Evolutionary conservation across 2,113 vertebrate species (phyloP), one percentile per base, ranked within the genome.

Genomic region (Panthera uncia): DNA sequence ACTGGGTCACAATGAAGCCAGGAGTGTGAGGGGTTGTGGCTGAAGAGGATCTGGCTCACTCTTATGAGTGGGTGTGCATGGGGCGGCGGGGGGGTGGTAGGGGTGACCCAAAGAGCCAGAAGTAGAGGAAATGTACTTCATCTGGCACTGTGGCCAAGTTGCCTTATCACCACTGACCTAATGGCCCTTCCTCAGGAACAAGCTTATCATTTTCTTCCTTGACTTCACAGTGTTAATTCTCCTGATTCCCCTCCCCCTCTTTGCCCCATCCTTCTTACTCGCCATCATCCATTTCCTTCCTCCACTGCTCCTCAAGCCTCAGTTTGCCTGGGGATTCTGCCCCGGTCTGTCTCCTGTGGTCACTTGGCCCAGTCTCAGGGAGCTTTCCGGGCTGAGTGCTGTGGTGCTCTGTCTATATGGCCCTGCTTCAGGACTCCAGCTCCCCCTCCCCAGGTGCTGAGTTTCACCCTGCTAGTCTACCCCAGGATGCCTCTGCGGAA

Each of bases 1-100:
- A 3, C 27, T 1, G 12, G 33, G 74, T 50, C 50, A 1, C 1
- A 0, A 7, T 50, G 31, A 61, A 38, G 83, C 88, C 8, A 7
- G 5, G 25, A 48, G 36, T 2, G 2, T 41, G 29, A 45, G 13
- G 41, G 38, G 9, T 7, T 10, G 6, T 10, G 3, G 31, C 80
- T 9, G 5, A 41, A 12, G 29, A 76, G 45, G 31, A 3, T 6
- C 36, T 6, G 1, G 8, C 36, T 78, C 12, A 1, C 23, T 8
- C 50, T 50, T 11, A 11, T 7, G 31, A 91, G 81, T 14, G 31
- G 13, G 48, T 69, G 6, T 55, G 10, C 73, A 45, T 10, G 45
- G 45, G 45, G 27, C 25, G 4, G 38, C 3, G 36, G 36, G 29
- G n/a, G 48, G 63, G 63, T 19, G 12, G 23, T 36, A 13, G 12